Conservation (phyloP, 1,140 invertebrate species). For the Euura saliciscinereae region DNA sequence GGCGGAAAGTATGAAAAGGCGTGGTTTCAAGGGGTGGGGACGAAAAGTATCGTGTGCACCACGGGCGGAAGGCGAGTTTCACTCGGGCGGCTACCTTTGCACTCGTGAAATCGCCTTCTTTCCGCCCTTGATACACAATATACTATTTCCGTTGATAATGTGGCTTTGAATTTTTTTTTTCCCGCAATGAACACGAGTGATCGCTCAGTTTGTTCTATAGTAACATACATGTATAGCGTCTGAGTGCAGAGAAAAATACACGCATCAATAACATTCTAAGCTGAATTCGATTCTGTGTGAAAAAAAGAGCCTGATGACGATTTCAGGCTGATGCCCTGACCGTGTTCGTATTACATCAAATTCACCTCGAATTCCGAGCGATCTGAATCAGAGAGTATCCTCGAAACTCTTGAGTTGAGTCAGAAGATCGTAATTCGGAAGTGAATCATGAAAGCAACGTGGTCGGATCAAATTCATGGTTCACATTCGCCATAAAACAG, state of each 20-base stretch:
- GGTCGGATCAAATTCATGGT: background rate
- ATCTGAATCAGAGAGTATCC: background rate
- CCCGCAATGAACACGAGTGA: background rate
- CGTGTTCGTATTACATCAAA: background rate
- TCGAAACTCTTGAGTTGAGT: background rate
- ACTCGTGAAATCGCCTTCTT: no score
- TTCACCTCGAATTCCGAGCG: background rate
- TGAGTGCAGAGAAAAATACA: no score
- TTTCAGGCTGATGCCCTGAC: background rate
- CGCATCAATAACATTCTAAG: no score
- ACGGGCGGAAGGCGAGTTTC: no score
- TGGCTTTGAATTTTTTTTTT: background rate
- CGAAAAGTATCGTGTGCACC: no score
- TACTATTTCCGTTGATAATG: conserved; percentile 1
- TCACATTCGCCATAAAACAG: background rate
- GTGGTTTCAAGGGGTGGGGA: no score
- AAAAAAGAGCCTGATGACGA: background rate
- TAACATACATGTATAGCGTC: no score
- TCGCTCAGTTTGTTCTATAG: no score
- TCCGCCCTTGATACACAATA: no score
- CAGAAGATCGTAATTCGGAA: conserved; percentile 5
- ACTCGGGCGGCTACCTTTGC: no score
- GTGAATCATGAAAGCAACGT: background rate
- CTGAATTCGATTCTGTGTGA: no score
- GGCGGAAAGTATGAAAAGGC: no score